These are phyloP conservation scores for Coboldia fuscipes DNA, from an alignment of 1,140 invertebrate genomes.

Conservation along the genomic window DNA sequence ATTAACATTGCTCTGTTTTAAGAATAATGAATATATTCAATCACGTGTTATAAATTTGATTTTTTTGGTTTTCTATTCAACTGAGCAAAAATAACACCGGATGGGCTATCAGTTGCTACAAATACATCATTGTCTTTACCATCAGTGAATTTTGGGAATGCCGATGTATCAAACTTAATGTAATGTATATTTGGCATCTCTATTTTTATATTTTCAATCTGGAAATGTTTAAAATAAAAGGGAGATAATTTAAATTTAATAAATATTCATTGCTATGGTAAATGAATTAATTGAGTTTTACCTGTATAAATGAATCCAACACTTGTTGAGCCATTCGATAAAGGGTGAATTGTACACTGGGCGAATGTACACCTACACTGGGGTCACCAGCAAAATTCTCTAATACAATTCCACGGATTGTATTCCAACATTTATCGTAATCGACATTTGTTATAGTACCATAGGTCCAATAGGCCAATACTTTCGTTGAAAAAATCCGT, in stretches of 20 bases:
- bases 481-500: conserved; percentile 46
- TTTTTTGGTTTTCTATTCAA: conserved; percentile 30
- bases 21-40: neutral
- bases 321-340: conserved; percentile 42
- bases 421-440: conserved; percentile 39
- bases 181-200: conserved; percentile 63
- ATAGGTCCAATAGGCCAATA: conserved; percentile 48
- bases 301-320: conserved; percentile 37
- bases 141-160: conserved; percentile 36
- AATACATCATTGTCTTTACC: conserved; percentile 43
- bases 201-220: conserved; percentile 45
- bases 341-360: conserved; percentile 53
- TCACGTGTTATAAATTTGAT: conserved; percentile 24
- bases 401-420: conserved; percentile 41
- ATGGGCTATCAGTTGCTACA: conserved; percentile 48
- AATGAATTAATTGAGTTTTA: conserved; percentile 10
- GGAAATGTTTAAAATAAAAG: conserved; percentile 13
- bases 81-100: conserved; percentile 49
- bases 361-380: conserved; percentile 39
- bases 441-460: conserved; percentile 33
- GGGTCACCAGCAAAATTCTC: conserved; percentile 50
- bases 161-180: conserved; percentile 43
- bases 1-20: too few relatives aligned
- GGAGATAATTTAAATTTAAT: conserved; percentile 4
- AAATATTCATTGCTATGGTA: neutral